Evolutionary conservation across 2,888 invertebrate species (phyloP), one percentile per base, ranked within the genome.

Genomic region (Diaperis boleti): DNA sequence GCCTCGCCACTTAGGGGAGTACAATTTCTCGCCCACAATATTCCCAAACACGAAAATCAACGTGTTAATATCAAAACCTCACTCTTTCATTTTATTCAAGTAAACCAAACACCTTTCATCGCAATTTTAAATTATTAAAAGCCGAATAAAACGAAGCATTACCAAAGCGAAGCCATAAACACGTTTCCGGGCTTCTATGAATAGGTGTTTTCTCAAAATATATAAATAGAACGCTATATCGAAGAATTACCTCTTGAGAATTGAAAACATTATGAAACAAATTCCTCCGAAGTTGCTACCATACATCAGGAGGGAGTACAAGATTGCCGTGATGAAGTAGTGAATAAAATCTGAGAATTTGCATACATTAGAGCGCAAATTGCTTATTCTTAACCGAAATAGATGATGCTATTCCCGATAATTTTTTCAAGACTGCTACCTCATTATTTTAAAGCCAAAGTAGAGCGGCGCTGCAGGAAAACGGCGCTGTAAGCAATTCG

Each of bases 321-420:
- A 45, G 42, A 45, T 29, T 44, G 10, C 42, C 14, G 17, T 45
- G 55, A 56, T 45, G 37, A 49, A 50, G 20, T 49, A 17, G 13
- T 29, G 49, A 59, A 59, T 56, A 56, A 37, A 47, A 50, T 14
- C 17, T 15, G 10, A 15, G 33, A 59, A 59, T 59, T 59, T 47
- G 37, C 57, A 47, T 59, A 47, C 29, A 33, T 57, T 57, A 57
- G 8, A 37, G 11, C 20, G 13, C 10, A 45, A 59, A 47, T 59
- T 37, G 57, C 20, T 59, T 59, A 35, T 57, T 33, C 31, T 14
- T 35, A 29, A 42, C 22, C 42, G 10, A 42, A 42, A 20, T 42
- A 50, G 50, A 11, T 11, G 8, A 29, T 14, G 35, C 22, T 15
- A 26, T 26, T 26, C 26, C n/a, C n/a, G 26, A 26, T 20, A 13